A percentile compares a stretch with the other conserved stretches of the same genome.
phyloP scores from a whole-genome alignment of 2,888 invertebrate genomes.

The Heliconius sara region DNA sequence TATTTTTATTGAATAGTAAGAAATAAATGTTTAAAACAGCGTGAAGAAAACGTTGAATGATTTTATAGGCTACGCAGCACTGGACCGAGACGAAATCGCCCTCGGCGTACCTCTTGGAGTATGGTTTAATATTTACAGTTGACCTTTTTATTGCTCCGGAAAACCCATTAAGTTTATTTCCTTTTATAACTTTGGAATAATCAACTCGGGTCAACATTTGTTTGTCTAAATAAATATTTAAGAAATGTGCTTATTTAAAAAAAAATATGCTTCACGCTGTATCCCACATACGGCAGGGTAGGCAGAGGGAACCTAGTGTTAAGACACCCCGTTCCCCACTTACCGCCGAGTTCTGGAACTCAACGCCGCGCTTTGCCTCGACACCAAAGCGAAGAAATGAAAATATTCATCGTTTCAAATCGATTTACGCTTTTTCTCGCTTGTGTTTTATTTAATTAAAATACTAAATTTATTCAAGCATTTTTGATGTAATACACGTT shows the following conservation, averaged over 20 bases:
- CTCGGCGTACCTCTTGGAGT: constrained; percentile 27
- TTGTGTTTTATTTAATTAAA: too few relatives aligned
- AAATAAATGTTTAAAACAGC: constrained; percentile 27
- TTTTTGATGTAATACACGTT: background rate
- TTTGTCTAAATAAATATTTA: background rate
- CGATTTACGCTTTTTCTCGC: too few relatives aligned
- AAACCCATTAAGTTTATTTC: constrained; percentile 38
- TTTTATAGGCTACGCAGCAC: constrained; percentile 38
- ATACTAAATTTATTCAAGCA: background rate
- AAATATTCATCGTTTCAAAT: too few relatives aligned
- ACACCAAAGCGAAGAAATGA: too few relatives aligned
- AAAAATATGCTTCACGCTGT: too few relatives aligned
- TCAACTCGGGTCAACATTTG: background rate
- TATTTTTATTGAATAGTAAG: constrained; percentile 13
- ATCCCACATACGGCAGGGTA: too few relatives aligned
- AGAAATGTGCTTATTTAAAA: background rate
- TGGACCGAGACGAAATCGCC: constrained; percentile 26
- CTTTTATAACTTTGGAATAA: constrained; percentile 34
- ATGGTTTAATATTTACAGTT: constrained; percentile 43
- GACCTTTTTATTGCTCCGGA: constrained; percentile 38
- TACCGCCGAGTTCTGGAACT: too few relatives aligned
- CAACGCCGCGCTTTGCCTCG: too few relatives aligned
- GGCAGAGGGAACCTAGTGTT: too few relatives aligned
- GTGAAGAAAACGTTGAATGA: constrained; percentile 42
- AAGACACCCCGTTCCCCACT: too few relatives aligned